These are phyloP conservation scores for Willisornis vidua DNA, from an alignment of 2,113 vertebrate species.

Conservation along the genomic window DNA sequence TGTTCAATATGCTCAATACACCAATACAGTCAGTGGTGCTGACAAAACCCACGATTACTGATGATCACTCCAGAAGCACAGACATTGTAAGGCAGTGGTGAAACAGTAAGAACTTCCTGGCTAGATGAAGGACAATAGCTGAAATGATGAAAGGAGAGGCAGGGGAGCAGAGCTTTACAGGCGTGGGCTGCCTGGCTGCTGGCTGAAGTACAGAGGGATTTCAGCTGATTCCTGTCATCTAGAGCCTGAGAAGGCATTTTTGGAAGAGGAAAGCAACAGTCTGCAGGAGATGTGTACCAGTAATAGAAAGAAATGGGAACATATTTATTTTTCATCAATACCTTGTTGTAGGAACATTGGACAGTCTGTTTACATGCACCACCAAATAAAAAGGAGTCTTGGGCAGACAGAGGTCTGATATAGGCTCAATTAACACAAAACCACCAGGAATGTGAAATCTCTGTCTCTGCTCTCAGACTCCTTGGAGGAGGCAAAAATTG, in stretches of 20 bases:
- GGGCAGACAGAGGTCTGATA: background rate
- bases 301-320: background rate
- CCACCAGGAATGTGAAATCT: background rate
- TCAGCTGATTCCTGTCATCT: background rate
- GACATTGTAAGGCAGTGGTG: background rate
- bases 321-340: background rate
- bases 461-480: background rate
- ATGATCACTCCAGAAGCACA: background rate
- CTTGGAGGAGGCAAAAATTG: background rate
- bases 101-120: background rate
- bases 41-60: background rate
- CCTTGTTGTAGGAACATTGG: background rate
- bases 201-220: background rate
- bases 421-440: background rate
- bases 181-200: background rate
- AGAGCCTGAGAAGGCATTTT: background rate
- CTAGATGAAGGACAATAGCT: background rate
- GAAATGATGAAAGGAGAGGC: background rate
- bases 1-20: background rate
- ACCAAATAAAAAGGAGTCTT: background rate
- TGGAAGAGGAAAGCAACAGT: background rate
- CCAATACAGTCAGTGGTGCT: background rate
- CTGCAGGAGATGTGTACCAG: background rate
- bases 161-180: background rate
- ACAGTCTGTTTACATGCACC: background rate